Percentiles rank a stretch among this genome's conserved stretches.
phyloP scores from a whole-genome alignment of 2,888 invertebrate genomes.

The Synanthedon andrenaeformis region DNA sequence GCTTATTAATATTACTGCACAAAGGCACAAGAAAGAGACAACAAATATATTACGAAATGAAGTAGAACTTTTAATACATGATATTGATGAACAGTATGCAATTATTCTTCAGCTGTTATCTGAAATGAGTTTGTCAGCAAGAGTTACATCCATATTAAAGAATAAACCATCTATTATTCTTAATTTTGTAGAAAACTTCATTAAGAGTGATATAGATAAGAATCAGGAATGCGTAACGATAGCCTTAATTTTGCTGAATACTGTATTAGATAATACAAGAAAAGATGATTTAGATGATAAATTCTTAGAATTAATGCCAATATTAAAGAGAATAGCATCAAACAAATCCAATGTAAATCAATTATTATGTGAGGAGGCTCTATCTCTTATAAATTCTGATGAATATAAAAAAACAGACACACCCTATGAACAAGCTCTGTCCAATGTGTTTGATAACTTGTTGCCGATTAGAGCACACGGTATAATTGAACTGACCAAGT shows the following conservation, averaged over 20 bases:
- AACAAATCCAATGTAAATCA: conserved; percentile 27
- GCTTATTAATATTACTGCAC: conserved; percentile 29
- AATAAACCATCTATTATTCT: conserved; percentile 51
- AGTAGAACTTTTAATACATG: conserved; percentile 36
- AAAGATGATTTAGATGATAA: conserved; percentile 20
- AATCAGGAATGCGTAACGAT: conserved; percentile 52
- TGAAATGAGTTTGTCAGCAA: conserved; percentile 55
- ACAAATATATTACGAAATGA: conserved; percentile 40
- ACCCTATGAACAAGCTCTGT: conserved; percentile 72
- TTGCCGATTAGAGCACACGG: conserved; percentile 88
- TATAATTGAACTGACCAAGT: conserved; percentile 76
- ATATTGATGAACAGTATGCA: conserved; percentile 46
- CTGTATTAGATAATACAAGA: conserved; percentile 38
- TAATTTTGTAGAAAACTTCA: conserved; percentile 56
- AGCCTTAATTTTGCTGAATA: conserved; percentile 51
- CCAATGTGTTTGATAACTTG: conserved; percentile 76
- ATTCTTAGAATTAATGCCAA: conserved; percentile 34
- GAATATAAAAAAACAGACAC: conserved; percentile 24
- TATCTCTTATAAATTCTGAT: conserved; percentile 31
- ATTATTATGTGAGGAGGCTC: conserved; percentile 43
- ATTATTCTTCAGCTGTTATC: conserved; percentile 61
- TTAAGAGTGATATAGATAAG: conserved; percentile 24
- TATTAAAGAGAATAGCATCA: conserved; percentile 27
- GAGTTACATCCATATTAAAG: conserved; percentile 49
- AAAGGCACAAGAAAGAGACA: conserved; percentile 25